Base-by-base conservation (phyloP, 2,888 invertebrate genomes). In the Trichacis sp. region DNA sequence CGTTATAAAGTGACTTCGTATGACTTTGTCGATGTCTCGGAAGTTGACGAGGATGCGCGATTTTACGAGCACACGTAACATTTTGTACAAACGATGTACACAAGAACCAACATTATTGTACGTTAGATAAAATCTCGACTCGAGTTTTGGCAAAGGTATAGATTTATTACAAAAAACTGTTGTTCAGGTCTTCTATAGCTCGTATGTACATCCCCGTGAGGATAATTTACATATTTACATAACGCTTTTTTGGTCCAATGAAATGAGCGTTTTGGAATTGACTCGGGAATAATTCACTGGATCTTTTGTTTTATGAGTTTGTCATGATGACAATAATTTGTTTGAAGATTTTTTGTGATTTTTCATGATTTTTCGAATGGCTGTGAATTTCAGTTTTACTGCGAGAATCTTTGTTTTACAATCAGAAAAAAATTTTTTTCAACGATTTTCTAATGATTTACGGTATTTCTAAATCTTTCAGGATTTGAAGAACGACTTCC, bases 71-170 rank as follows among this genome's bases (percentile, higher is more conserved):
- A 40, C 15, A 8, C 15, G 74, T 72, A 80, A 78, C 80, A 76
- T 81, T 81, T n/a, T n/a, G n/a, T n/a, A n/a, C 81, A 81, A 76
- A 76, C 24, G 72, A 79, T 80, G 74, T 78, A 79, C 79, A 77
- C 63, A 78, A 77, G 75, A 77, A 75, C 74, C 79, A 81, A 80
- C 80, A 73, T 75, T 74, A 68, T 72, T 75, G 74, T 69, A 68
- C 46, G 63, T 63, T 64, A 64, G 33, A 68, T 67, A 70, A 58
- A 66, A 59, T 72, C 64, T 74, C 72, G 64, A 70, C 65, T 74
- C 68, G 66, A 76, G 77, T 80, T 81, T 82, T 82, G 82, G 82
- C 82, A 80, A 80, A 77, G 74, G 71, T 77, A 5, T 24, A 71
- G 71, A 70, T 70, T 76, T 75, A 67, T 77, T 78, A 79, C 73